Conservation (phyloP, 2,113 vertebrate species). For the Nothocercus julius region DNA sequence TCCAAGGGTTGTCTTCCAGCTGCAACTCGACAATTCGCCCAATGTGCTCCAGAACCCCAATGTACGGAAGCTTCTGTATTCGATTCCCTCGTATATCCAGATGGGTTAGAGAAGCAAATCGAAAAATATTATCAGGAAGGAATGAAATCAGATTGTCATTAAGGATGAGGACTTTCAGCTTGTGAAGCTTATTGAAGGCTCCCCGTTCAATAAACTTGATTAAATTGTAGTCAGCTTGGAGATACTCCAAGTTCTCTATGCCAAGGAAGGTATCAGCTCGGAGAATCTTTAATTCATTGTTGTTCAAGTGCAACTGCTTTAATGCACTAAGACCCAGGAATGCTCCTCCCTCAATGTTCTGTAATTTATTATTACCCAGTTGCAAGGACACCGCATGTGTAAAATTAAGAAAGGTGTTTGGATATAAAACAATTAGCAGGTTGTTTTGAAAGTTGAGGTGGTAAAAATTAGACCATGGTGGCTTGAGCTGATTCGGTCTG, state of each 20-base stretch:
- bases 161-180: slow-evolving; percentile 96
- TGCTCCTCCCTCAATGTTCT: slow-evolving; percentile 97
- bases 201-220: slow-evolving; percentile 98
- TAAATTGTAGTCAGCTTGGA: slow-evolving; percentile 99
- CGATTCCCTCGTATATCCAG: slow-evolving; percentile 98
- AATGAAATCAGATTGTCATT: slow-evolving; percentile 97
- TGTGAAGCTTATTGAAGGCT: slow-evolving; percentile 98
- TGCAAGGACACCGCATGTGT: slow-evolving; percentile 97
- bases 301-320: slow-evolving; percentile 99
- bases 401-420: slow-evolving; percentile 97
- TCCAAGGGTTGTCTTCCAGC: slow-evolving; percentile 98
- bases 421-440: slow-evolving; percentile 93
- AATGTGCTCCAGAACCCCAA: slow-evolving; percentile 97
- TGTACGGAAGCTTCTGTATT: slow-evolving; percentile 96
- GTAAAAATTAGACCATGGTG: slow-evolving; percentile 93
- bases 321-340: slow-evolving; percentile 93
- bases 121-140: slow-evolving; percentile 98
- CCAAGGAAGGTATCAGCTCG: slow-evolving; percentile 96
- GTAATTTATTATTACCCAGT: slow-evolving; percentile 97
- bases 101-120: slow-evolving; percentile 96
- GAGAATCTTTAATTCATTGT: slow-evolving; percentile 97
- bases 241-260: slow-evolving; percentile 99
- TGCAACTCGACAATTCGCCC: slow-evolving; percentile 95
- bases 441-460: slow-evolving; percentile 99
- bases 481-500: slow-evolving; percentile 94